Conservation (phyloP, 2,113 vertebrate species). For the Promerops cafer region DNA sequence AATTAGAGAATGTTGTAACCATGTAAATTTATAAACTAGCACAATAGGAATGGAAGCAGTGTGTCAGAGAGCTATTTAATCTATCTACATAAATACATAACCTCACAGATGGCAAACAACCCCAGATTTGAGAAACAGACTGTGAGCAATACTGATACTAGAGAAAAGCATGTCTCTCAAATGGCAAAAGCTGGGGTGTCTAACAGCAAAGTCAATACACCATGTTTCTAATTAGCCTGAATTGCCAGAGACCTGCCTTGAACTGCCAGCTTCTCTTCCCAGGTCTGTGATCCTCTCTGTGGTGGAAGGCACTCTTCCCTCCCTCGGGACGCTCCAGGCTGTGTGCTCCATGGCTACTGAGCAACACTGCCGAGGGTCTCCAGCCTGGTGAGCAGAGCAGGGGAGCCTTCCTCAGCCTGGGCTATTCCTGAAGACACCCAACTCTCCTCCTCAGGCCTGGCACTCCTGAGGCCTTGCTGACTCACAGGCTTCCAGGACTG, state of each 20-base stretch:
- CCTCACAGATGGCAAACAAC: slow-evolving; percentile 28
- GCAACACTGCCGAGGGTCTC: neutral
- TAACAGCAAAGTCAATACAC: neutral
- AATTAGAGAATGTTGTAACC: slow-evolving; percentile 61
- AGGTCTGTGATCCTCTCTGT: neutral
- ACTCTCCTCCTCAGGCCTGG: neutral
- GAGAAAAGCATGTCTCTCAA: neutral
- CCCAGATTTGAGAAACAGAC: slow-evolving; percentile 25
- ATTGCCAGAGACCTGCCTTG: neutral
- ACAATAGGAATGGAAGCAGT: slow-evolving; percentile 47
- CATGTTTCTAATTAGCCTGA: neutral
- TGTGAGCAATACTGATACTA: neutral
- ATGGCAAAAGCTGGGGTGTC: neutral
- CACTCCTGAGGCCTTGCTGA: neutral
- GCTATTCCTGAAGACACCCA: neutral
- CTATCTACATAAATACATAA: slow-evolving; percentile 27
- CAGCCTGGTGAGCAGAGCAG: neutral
- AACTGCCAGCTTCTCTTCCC: neutral
- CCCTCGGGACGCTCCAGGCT: neutral
- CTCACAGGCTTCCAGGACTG: neutral
- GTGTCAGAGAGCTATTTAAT: slow-evolving; percentile 34
- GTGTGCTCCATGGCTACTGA: neutral
- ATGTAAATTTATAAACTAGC: slow-evolving; percentile 66
- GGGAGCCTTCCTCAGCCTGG: fast-evolving
- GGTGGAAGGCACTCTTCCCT: neutral